Evolutionary conservation across 2,888 invertebrate genomes (phyloP), one percentile per base, ranked within the genome.

Genomic region (Arrhopalites spinosus): DNA sequence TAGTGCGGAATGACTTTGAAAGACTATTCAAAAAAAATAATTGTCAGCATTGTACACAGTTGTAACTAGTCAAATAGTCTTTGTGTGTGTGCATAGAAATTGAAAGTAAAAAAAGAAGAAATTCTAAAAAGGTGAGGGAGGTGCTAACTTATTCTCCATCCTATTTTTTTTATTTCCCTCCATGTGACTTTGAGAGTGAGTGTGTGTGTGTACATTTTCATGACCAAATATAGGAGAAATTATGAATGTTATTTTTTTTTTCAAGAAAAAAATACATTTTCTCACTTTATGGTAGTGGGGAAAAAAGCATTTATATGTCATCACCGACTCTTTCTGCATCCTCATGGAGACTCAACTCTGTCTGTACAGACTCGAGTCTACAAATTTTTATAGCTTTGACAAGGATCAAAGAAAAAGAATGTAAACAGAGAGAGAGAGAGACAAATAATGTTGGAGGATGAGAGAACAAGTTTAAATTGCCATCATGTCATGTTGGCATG

Each of bases 171-270:
- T 23, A 23, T 47, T 20, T 1, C 61, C 23, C 0, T 61, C 27
- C 61, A 61, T 30, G n/a, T 61, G 17, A 27, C 27, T 53, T 20
- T 53, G 53, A 8, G 53, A 53, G 36, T 64, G 64, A n/a, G 30
- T 30, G 36, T 30, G 64, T 64, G 36, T 66, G 66, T 66, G 45
- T 66, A 45, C n/a, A 30, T 20, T 66, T 43, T n/a, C 36, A 77
- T 74, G 72, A 68, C 74, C 77, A 77, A 77, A 77, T 77, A 77
- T 75, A 77, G 77, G 25, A 72, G 59, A 77, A 77, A 77, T 70
- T 70, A 66, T 67, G 59, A 59, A 59, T 59, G 66, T 59, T 63
- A 72, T 68, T 73, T 77, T 68, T 72, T n/a, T n/a, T n/a, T n/a
- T n/a, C n/a, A n/a, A n/a, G 72, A 29, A 29, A 50, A 50, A 71